phyloP scores from a whole-genome alignment of 2,113 vertebrate genomes.

The Pogona vitticeps region DNA sequence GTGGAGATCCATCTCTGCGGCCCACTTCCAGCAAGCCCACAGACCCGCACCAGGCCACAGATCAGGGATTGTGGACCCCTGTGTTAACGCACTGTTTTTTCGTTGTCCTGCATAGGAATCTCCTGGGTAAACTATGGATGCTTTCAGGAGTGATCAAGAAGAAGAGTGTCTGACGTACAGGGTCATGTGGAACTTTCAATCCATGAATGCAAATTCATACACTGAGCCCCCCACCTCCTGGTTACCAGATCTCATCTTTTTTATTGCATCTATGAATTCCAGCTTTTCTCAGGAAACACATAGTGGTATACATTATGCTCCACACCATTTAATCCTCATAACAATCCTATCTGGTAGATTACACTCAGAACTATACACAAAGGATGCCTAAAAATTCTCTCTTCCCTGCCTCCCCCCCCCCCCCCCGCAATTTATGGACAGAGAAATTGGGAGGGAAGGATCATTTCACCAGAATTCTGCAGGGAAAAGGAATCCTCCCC shows the following conservation, averaged over 20 bases:
- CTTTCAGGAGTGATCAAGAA: neutral
- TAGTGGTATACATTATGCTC: neutral
- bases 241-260: neutral
- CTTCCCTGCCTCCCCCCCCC: too few species aligned
- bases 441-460: too few species aligned
- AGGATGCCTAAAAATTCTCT: too few species aligned
- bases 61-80: too few species aligned
- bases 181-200: neutral
- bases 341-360: neutral
- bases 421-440: too few species aligned
- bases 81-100: too few species aligned
- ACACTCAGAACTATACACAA: neutral
- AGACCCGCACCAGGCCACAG: too few species aligned
- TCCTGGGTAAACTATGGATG: neutral
- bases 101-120: neutral
- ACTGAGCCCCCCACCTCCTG: too few species aligned
- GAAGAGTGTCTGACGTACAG: neutral
- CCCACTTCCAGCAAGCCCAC: too few species aligned
- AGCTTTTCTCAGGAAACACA: neutral
- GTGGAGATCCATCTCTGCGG: too few species aligned
- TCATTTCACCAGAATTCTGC: too few species aligned
- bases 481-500: too few species aligned
- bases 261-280: neutral
- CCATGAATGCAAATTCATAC: neutral
- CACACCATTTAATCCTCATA: neutral